These are phyloP conservation scores for Mylabris sibirica DNA, from an alignment of 2,888 invertebrate genomes.

Conservation along the genomic window DNA sequence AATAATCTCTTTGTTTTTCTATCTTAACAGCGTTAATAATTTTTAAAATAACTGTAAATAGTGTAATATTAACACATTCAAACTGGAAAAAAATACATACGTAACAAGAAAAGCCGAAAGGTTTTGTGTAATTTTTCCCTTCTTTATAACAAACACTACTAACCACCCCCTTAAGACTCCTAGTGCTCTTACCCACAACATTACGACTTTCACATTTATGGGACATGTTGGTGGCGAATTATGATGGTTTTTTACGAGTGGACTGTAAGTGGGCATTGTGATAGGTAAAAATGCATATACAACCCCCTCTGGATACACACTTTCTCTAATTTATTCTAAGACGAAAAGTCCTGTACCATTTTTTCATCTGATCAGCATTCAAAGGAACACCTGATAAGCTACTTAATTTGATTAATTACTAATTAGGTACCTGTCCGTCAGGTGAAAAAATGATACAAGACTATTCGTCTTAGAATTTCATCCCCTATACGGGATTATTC, in stretches of 20 bases:
- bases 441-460: too few species aligned
- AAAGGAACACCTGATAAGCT: too few species aligned
- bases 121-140: background rate
- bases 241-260: slow-evolving; percentile 36
- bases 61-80: slow-evolving; percentile 7
- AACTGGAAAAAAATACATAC: background rate
- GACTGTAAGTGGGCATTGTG: slow-evolving; percentile 23
- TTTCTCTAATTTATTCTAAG: background rate
- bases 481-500: too few species aligned
- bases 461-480: too few species aligned
- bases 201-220: slow-evolving; percentile 40
- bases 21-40: background rate
- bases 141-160: slow-evolving; percentile 1
- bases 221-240: slow-evolving; percentile 37
- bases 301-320: background rate
- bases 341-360: too few species aligned
- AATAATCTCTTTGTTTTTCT: slow-evolving; percentile 14
- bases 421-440: too few species aligned
- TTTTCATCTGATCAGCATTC: too few species aligned
- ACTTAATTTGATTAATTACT: too few species aligned
- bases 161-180: slow-evolving; percentile 6
- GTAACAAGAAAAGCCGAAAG: background rate
- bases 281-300: background rate
- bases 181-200: slow-evolving; percentile 34
- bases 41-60: slow-evolving; percentile 4